These are phyloP conservation scores for Harmothoe impar DNA, from an alignment of 2,888 invertebrate genomes.

Conservation along the genomic window DNA sequence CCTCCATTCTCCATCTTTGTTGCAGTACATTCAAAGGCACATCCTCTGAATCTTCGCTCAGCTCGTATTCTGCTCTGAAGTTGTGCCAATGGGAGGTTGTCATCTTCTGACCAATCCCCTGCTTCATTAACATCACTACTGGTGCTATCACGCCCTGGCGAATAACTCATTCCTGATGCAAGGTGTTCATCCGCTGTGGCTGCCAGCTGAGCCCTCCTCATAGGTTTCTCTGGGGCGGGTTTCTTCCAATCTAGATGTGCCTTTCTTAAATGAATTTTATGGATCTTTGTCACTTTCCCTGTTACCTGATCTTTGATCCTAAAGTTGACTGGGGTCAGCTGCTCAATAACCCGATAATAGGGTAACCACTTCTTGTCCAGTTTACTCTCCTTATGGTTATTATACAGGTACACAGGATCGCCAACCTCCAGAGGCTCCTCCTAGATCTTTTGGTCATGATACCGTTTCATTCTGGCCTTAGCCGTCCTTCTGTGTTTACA, in stretches of 20 bases:
- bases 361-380: not conserved
- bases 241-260: not conserved
- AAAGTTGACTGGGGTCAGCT: not conserved
- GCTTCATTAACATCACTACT: too few relatives aligned
- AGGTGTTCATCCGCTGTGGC: too few relatives aligned
- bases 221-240: not conserved
- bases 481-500: not conserved
- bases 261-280: too few relatives aligned
- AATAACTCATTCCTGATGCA: too few relatives aligned
- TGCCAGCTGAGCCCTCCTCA: not conserved
- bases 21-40: too few relatives aligned
- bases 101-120: too few relatives aligned
- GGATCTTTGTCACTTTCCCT: not conserved
- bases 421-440: not conserved
- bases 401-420: not conserved
- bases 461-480: not conserved
- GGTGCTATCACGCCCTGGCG: too few relatives aligned
- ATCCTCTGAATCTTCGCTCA: too few relatives aligned
- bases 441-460: not conserved
- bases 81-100: too few relatives aligned
- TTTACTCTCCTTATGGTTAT: not conserved
- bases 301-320: not conserved
- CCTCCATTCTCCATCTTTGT: too few relatives aligned
- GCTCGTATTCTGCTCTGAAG: too few relatives aligned
- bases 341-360: not conserved